These are phyloP conservation scores for Neodon shergylaensis DNA, from an alignment of 2,113 vertebrate species.

Conservation along the genomic window DNA sequence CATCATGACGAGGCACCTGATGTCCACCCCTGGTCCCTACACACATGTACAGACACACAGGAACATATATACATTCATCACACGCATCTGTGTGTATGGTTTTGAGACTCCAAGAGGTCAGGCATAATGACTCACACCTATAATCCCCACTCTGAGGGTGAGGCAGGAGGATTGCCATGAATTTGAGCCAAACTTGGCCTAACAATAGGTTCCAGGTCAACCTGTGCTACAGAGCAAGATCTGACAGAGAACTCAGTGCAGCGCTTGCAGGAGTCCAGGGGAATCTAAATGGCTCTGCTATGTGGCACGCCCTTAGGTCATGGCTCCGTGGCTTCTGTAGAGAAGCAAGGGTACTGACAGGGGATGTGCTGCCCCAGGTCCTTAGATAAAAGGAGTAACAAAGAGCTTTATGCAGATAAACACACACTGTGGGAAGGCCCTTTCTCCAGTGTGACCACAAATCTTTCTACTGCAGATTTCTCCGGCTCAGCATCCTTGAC, in stretches of 20 bases:
- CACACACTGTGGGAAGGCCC: rapidly evolving
- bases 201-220: background rate
- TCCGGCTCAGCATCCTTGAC: rapidly evolving
- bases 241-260: background rate
- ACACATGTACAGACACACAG: background rate
- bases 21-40: background rate
- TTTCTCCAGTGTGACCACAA: background rate
- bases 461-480: rapidly evolving
- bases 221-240: background rate
- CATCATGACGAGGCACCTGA: rapidly evolving
- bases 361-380: rapidly evolving
- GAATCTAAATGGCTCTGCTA: rapidly evolving
- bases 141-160: background rate
- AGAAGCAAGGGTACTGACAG: rapidly evolving
- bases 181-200: background rate
- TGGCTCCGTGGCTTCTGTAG: rapidly evolving
- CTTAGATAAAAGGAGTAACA: background rate
- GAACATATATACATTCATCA: background rate
- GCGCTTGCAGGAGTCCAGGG: rapidly evolving
- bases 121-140: background rate
- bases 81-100: too few species aligned
- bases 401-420: background rate
- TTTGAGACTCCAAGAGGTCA: background rate
- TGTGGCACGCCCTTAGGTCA: rapidly evolving
- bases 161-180: background rate